A percentile compares a stretch with the other conserved stretches of the same genome.
Conservation (phyloP, 2,888 invertebrate species). For the Anaspis maculata region DNA sequence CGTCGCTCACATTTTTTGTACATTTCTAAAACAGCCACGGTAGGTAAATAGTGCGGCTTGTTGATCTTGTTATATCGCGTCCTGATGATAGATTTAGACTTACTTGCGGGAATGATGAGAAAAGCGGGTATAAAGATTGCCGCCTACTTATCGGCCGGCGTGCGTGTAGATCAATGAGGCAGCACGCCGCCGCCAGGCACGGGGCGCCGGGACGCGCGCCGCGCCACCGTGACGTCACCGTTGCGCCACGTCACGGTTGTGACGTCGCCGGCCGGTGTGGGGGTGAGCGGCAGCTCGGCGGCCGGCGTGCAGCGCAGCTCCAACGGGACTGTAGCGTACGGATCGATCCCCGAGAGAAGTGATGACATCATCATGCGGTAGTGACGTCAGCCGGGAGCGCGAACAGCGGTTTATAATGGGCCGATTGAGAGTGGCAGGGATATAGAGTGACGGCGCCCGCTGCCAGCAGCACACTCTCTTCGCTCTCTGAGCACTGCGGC, state of each 20-base stretch:
- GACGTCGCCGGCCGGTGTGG: conserved; percentile 22
- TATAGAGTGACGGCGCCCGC: conserved; percentile 35
- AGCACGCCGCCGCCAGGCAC: too few relatives aligned
- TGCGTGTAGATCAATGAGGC: too few relatives aligned
- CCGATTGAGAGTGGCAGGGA: conserved; percentile 39
- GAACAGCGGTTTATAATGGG: conserved; percentile 39
- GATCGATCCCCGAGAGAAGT: conserved; percentile 31
- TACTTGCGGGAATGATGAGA: too few relatives aligned
- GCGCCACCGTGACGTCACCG: conserved; percentile 13
- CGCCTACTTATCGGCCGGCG: too few relatives aligned
- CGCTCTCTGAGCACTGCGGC: too few relatives aligned
- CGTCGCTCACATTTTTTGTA: too few relatives aligned
- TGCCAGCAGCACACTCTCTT: conserved; percentile 28
- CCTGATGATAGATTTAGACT: too few relatives aligned
- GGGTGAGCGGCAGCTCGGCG: conserved; percentile 19
- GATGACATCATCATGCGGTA: conserved; percentile 36
- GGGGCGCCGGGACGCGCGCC: not conserved
- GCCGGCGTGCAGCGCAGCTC: conserved; percentile 19
- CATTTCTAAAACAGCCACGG: too few relatives aligned
- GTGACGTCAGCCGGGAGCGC: conserved; percentile 34
- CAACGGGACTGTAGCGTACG: conserved; percentile 28
- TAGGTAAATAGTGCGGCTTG: too few relatives aligned
- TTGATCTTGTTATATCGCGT: too few relatives aligned
- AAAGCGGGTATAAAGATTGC: too few relatives aligned
- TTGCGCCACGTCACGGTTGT: conserved; percentile 26